Evolutionary conservation across 2,113 vertebrate genomes (phyloP).

Genomic region (Pituophis catenifer): DNA sequence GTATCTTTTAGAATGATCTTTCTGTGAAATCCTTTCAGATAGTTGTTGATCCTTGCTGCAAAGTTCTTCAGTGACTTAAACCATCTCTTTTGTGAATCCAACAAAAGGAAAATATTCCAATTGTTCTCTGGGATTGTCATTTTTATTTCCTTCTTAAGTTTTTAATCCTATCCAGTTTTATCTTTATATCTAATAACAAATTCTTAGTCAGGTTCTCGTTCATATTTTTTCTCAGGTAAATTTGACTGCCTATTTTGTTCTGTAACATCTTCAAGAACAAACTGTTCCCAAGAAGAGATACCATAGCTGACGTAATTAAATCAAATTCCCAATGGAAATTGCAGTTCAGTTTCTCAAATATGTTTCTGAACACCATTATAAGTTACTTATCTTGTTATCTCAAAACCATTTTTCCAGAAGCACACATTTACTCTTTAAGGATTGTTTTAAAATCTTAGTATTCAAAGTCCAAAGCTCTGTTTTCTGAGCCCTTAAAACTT

Average conservation of each 20-base stretch:
- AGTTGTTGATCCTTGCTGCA: not conserved
- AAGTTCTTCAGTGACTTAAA: not conserved
- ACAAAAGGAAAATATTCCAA: not conserved
- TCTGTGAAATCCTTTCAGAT: not conserved
- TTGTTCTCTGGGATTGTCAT: not conserved
- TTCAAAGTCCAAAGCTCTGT: not conserved
- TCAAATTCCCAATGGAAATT: not conserved
- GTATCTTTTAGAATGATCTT: not conserved
- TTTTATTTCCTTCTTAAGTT: not conserved
- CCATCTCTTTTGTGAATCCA: not conserved
- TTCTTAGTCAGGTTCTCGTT: not conserved
- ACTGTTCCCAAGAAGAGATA: not conserved
- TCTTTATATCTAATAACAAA: not conserved
- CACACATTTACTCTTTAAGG: not conserved
- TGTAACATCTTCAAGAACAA: not conserved
- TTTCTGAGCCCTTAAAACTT: too few species aligned
- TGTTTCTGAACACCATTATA: not conserved
- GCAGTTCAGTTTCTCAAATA: not conserved
- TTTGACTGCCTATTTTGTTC: not conserved
- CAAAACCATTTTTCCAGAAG: not conserved
- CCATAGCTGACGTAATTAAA: not conserved
- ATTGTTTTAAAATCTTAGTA: not conserved
- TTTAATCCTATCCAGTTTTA: not conserved
- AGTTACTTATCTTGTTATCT: not conserved
- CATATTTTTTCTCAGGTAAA: not conserved